Percentiles rank a stretch among this genome's conserved stretches.
Conservation (phyloP, 2,888 invertebrate genomes). For the Hirtodrosophila alboralis region DNA sequence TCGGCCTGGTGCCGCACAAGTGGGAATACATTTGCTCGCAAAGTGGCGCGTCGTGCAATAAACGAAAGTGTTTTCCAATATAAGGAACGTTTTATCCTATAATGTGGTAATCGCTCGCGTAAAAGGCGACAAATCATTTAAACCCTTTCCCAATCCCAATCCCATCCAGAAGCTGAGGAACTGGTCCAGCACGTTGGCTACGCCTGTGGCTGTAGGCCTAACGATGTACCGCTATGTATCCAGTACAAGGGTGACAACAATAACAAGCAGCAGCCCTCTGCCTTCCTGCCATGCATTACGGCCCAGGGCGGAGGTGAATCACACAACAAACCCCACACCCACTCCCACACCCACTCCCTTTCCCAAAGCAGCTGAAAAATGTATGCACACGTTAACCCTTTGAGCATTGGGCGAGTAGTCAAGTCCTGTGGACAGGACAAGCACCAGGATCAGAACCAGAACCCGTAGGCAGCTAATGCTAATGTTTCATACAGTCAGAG, state of each 20-base stretch:
- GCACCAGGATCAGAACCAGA: conserved; percentile 13
- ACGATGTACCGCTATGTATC: conserved; percentile 36
- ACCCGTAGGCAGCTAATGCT: conserved; percentile 63
- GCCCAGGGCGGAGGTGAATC: conserved; percentile 25
- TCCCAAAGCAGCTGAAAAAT: conserved; percentile 48
- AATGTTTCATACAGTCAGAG: conserved; percentile 45
- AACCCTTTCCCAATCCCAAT: conserved; percentile 49
- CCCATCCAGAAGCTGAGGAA: conserved; percentile 7
- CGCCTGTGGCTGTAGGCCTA: conserved; percentile 27
- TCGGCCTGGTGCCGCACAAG: conserved; percentile 41
- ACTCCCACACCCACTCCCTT: conserved; percentile 9
- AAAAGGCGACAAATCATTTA: conserved; percentile 84
- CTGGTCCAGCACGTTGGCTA: not conserved
- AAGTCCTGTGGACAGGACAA: conserved; percentile 23
- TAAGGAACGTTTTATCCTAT: conserved; percentile 76
- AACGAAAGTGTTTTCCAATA: conserved; percentile 80
- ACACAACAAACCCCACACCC: conserved; percentile 15
- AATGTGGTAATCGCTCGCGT: conserved; percentile 83
- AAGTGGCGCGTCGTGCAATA: conserved; percentile 67
- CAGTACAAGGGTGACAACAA: conserved; percentile 72
- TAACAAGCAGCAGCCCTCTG: conserved; percentile 21
- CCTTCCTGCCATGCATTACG: conserved; percentile 19
- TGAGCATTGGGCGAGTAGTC: conserved; percentile 49
- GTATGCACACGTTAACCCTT: conserved; percentile 73
- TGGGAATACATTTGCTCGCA: conserved; percentile 68